Base-by-base conservation (phyloP, 64 coral and sea anemone genomes). In the Pocillopora verrucosa region DNA sequence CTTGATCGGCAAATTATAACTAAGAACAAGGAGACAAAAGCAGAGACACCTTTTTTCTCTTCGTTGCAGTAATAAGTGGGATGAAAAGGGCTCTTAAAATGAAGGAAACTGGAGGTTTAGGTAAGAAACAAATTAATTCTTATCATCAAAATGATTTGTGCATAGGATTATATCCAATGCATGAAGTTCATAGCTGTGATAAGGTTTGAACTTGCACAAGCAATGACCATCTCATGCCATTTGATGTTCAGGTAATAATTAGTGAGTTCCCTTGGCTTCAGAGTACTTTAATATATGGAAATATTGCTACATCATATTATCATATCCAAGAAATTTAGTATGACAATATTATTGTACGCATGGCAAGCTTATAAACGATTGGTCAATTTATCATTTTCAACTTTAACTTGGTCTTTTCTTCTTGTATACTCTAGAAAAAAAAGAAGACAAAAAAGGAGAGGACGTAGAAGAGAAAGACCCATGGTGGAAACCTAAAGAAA, bases 401-500 rank as follows among this genome's bases (percentile, higher is more conserved):
- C 41, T 51, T 51, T 51, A 7, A 51, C 41, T 10, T n/a, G 19
- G 4, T 74, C 76, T 16, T 74, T 74, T 60, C 3, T 62, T 15
- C 36, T 75, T 0, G 41, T 51, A 51, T 57, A 14, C 20, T 85
- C 56, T 15, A 93, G 59, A 89, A 58, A 77, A 84, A 25, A 26
- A 64, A 25, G 88, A 78, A 74, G 75, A 78, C 14, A 79, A 72
- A 20, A 89, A 79, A 74, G 79, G 78, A 61, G 90, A 95, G 59
- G 60, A 85, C 9, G 56, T 16, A 56, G 34, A 76, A 78, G 86
- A 87, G 36, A 93, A 90, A 77, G 93, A 91, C 57, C 88, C 94
- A 2, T 96, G 94, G 94, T 96, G 94, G 94, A 93, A 65, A 59
- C 91, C 91, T 58, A 87, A 85, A 57, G 59, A 81, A 63, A 16